A percentile compares a stretch with the other conserved stretches of the same genome.
Conservation (phyloP, 2,888 invertebrate species). For the Falcaria lacertinaria region DNA sequence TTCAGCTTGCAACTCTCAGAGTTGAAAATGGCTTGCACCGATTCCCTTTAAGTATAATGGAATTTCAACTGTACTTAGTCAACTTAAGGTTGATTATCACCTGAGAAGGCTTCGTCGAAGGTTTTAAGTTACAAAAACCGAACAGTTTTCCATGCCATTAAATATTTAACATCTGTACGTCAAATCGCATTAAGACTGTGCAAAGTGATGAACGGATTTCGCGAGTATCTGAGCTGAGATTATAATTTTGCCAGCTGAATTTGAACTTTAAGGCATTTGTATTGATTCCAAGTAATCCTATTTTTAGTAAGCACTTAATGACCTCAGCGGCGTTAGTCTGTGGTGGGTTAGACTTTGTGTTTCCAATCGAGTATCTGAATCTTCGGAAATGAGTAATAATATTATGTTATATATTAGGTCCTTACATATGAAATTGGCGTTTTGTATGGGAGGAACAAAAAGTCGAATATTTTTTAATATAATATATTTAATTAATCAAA, state of each 20-base stretch:
- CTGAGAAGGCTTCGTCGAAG: slow-evolving; percentile 13
- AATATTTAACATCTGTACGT: slow-evolving; percentile 65
- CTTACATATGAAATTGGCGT: too few species aligned
- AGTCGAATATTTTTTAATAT: too few species aligned
- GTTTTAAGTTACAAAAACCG: slow-evolving; percentile 65
- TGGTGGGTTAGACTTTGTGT: too few species aligned
- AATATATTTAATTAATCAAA: too few species aligned
- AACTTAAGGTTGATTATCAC: slow-evolving; percentile 26
- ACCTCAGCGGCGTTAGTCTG: too few species aligned
- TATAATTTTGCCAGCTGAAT: neutral
- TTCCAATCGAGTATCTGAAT: too few species aligned
- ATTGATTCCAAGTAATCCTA: neutral
- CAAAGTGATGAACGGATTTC: slow-evolving; percentile 43
- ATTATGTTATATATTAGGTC: too few species aligned
- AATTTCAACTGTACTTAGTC: slow-evolving; percentile 10
- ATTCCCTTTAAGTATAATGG: neutral
- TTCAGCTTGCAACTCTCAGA: slow-evolving; percentile 14
- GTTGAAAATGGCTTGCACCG: slow-evolving; percentile 13
- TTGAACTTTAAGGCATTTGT: neutral
- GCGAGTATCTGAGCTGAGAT: slow-evolving; percentile 13
- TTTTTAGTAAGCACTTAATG: neutral
- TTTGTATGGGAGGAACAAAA: too few species aligned
- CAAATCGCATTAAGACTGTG: slow-evolving; percentile 51
- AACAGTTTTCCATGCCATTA: slow-evolving; percentile 70
- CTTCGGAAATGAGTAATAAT: too few species aligned